Evolutionary conservation across 1,140 invertebrate genomes (phyloP), one percentile per base, ranked within the genome.

Genomic region (Trichomalopsis sarcophagae): DNA sequence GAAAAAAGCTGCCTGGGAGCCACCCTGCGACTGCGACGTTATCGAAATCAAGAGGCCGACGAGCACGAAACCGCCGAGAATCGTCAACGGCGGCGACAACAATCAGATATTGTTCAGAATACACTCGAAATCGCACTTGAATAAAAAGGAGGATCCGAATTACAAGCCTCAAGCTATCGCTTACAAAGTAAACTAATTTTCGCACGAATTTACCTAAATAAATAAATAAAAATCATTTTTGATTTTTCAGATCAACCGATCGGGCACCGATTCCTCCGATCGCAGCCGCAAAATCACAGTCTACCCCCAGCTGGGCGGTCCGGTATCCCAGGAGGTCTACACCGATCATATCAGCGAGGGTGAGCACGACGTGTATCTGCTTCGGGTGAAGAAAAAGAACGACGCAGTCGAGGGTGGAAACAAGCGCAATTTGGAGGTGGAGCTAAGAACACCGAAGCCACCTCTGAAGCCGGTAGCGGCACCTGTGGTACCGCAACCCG

Each of bases 91-190:
- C 0, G 84, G 86, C 9, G 88, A 90, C 73, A 90, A 90, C 23
- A 90, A 93, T 89, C 88, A 90, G 76, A 91, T 92, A 47, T 78
- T 92, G 40, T 93, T 93, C 71, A 88, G 88, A 2, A 87, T 92
- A 7, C 86, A 90, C 5, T 91, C 91, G 10, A 87, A 86, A 21
- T 69, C 74, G 2, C 82, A 80, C 10, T 0, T 90, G 0, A 5
- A 44, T 17, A 79, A 13, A 17, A 88, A 88, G 17, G 82, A 89
- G 10, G 88, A 90, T 14, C 21, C 71, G 6, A 82, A 86, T 74
- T 80, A 86, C 13, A 88, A 76, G 50, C 76, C 90, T 2, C 90
- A 92, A 82, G 85, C 86, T 0, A 79, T 91, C 30, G 84, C 85
- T 66, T 91, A 91, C 44, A 88, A 90, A 44, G 90, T 91, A 13